Evolutionary conservation across 2,888 invertebrate genomes (phyloP), one percentile per base, ranked within the genome.

Genomic region (Fragum fragum): DNA sequence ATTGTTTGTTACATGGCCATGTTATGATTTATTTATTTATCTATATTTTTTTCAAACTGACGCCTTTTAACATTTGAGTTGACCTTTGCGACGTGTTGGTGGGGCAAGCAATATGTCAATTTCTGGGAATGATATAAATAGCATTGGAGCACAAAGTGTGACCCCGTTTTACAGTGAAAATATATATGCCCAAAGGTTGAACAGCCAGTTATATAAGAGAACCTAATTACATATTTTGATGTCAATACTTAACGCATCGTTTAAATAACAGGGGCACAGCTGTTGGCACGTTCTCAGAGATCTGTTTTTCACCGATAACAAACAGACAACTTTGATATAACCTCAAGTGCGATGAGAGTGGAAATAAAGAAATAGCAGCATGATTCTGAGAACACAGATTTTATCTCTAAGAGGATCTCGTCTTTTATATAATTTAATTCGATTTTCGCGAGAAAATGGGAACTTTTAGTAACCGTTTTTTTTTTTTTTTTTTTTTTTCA

Each of bases 211-310:
- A 47, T n/a, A 47, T 47, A 14, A 47, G 16, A 47, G 16, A 5
- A 3, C 32, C 47, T 14, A 47, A 47, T 47, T 47, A 47, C 47
- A 18, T 47, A 47, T 47, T 16, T 47, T 14, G n/a, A 47, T 47
- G 47, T 47, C 47, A 47, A 47, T 47, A 47, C 14, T 47, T 18
- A 47, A 47, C 47, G 47, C 47, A 47, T 47, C 47, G n/a, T 14
- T 47, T 47, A 47, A 47, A 47, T 47, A 47, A 47, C 47, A 47
- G 47, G 47, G 47, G 47, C 47, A n/a, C 47, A 47, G 47, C 47
- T 47, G 47, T 47, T 47, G 18, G n/a, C 5, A n/a, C 14, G 14
- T 47, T n/a, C 47, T 47, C 14, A n/a, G 3, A 18, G 47, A 18
- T 14, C 47, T 47, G 47, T 47, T 47, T 47, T 47, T 47, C 47